Conservation (phyloP, 2,888 invertebrate genomes). For the Leucophenga montana region DNA sequence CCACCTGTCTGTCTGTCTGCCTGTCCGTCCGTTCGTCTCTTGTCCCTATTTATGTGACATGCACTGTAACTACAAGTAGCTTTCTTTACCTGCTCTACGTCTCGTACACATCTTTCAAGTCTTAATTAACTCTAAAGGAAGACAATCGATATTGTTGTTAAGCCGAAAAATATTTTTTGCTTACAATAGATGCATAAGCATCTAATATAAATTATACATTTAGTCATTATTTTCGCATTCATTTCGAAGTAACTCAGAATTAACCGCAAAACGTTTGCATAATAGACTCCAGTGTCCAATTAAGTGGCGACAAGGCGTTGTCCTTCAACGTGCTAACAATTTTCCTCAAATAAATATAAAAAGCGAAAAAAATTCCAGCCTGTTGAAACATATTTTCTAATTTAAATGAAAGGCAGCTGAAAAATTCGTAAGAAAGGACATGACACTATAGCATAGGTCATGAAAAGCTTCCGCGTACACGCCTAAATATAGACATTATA, state of each 20-base stretch:
- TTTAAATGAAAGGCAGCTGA: slow-evolving; percentile 10
- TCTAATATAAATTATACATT: too few relatives aligned
- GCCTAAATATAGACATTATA: slow-evolving; percentile 63
- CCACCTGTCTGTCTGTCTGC: background rate
- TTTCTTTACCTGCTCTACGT: too few relatives aligned
- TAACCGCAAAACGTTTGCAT: slow-evolving; percentile 11
- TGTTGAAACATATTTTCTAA: slow-evolving; percentile 22
- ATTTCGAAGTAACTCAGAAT: slow-evolving; percentile 1
- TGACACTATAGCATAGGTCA: too few relatives aligned
- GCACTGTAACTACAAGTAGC: too few relatives aligned
- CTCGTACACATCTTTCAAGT: background rate
- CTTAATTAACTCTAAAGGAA: background rate
- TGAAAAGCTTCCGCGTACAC: slow-evolving; percentile 41
- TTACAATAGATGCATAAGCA: too few relatives aligned
- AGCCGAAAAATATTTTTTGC: background rate
- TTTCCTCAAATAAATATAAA: background rate
- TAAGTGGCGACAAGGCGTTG: slow-evolving; percentile 2
- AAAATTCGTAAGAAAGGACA: slow-evolving; percentile 5
- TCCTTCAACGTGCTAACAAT: background rate
- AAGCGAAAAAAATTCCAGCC: slow-evolving; percentile 40
- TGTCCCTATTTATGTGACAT: background rate
- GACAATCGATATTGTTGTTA: background rate
- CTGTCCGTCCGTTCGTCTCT: too few relatives aligned
- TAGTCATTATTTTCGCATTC: too few relatives aligned
- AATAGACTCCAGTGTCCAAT: slow-evolving; percentile 11